phyloP scores from a whole-genome alignment of 2,113 vertebrate species.

The Rostratula benghalensis region DNA sequence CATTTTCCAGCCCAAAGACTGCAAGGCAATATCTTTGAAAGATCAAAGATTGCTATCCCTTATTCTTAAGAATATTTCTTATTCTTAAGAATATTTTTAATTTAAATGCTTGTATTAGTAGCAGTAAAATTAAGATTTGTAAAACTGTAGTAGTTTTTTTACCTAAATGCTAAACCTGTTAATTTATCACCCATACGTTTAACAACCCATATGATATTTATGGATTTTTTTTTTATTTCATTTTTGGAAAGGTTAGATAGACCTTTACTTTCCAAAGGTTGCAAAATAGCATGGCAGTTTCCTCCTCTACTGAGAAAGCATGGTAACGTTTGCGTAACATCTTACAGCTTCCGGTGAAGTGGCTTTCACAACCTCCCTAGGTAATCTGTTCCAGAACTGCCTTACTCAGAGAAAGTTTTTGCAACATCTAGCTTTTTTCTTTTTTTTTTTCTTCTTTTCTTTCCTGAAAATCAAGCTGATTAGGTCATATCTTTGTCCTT shows the following conservation, averaged over 20 bases:
- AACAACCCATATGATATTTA: not conserved
- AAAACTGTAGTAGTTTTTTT: not conserved
- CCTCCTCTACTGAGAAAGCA: not conserved
- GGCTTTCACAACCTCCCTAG: not conserved
- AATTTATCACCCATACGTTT: not conserved
- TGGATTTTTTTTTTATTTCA: not conserved
- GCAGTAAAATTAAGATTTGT: not conserved
- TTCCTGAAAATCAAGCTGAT: not conserved
- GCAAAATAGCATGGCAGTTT: not conserved
- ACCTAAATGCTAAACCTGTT: not conserved
- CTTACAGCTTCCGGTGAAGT: not conserved
- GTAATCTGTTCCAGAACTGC: not conserved
- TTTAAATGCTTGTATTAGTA: not conserved
- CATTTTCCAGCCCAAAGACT: not conserved
- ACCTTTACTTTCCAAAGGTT: not conserved
- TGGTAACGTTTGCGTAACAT: fast-evolving
- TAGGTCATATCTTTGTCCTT: constrained; percentile 8
- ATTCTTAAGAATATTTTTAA: not conserved
- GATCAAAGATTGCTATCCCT: not conserved
- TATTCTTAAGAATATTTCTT: not conserved
- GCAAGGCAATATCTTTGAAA: not conserved
- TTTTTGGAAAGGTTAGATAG: not conserved
- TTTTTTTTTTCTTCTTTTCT: constrained; percentile 3
- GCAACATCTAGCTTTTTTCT: not conserved
- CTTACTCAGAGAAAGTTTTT: not conserved